These are phyloP conservation scores for Nephrotoma guestfalica DNA, from an alignment of 2,888 invertebrate genomes.

Conservation along the genomic window DNA sequence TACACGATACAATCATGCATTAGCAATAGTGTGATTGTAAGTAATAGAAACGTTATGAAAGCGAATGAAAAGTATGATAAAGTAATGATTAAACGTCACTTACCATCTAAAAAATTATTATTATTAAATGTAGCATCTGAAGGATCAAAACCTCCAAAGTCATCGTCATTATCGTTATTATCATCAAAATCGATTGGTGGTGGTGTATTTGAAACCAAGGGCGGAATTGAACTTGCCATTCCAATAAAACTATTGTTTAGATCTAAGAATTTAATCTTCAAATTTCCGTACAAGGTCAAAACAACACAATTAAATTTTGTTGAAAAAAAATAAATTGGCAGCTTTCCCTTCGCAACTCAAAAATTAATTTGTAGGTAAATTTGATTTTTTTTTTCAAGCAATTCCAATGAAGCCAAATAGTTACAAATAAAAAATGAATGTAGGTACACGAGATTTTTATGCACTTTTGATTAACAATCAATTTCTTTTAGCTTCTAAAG, in stretches of 20 bases:
- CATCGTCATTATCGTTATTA: conserved; percentile 34
- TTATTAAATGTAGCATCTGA: conserved; percentile 12
- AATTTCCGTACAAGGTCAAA: not conserved
- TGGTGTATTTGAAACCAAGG: conserved; percentile 40
- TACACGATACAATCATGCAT: too few relatives aligned
- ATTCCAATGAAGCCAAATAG: too few relatives aligned
- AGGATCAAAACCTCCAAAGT: conserved; percentile 22
- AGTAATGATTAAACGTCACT: not conserved
- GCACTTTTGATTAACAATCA: too few relatives aligned
- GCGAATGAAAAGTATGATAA: not conserved
- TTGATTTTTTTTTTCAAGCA: not conserved
- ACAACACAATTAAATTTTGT: not conserved
- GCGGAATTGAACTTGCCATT: conserved; percentile 38
- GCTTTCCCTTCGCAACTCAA: not conserved
- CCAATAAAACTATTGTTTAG: not conserved
- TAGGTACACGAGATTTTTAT: not conserved
- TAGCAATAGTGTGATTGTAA: too few relatives aligned
- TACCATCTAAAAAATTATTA: not conserved
- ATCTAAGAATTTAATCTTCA: not conserved
- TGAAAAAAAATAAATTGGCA: not conserved
- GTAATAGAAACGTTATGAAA: too few relatives aligned
- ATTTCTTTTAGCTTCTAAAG: not conserved
- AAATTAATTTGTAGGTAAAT: not conserved
- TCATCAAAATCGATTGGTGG: conserved; percentile 37
- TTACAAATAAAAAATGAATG: not conserved